These are phyloP conservation scores for Sylvilagus bachmani DNA, from an alignment of 2,113 vertebrate genomes.

Conservation along the genomic window DNA sequence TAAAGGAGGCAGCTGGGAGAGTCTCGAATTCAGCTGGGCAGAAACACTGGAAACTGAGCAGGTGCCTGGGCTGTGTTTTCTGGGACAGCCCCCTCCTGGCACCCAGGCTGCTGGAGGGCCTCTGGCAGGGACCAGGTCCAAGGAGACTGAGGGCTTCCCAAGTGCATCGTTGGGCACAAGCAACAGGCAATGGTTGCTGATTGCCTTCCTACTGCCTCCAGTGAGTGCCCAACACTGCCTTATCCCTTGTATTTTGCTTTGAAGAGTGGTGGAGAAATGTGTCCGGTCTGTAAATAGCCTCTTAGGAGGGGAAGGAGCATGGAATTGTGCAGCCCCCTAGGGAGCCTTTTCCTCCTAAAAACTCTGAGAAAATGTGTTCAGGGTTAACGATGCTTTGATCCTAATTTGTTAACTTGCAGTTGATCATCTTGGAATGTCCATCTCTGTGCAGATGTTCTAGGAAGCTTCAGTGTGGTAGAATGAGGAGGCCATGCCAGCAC, in stretches of 20 bases:
- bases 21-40: not conserved
- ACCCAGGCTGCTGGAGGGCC: not conserved
- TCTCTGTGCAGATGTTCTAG: conserved; percentile 49
- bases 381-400: conserved; percentile 74
- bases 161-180: not conserved
- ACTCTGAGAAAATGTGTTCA: conserved; percentile 73
- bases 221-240: not conserved
- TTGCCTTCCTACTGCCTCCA: not conserved
- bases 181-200: not conserved
- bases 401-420: conserved; percentile 75
- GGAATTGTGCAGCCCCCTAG: conserved; percentile 68
- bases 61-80: not conserved
- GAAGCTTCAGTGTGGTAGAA: no score
- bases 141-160: not conserved
- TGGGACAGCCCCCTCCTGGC: not conserved
- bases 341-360: conserved; percentile 66
- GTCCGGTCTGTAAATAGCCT: conserved; percentile 71
- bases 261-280: conserved; percentile 15
- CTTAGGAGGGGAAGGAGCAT: conserved; percentile 64
- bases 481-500: not conserved
- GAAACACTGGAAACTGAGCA: not conserved
- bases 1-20: not conserved
- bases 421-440: conserved; percentile 68
- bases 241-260: conserved; percentile 55
- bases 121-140: not conserved